Conservation (phyloP, 2,888 invertebrate genomes). For the Allophyes oxyacanthae region DNA sequence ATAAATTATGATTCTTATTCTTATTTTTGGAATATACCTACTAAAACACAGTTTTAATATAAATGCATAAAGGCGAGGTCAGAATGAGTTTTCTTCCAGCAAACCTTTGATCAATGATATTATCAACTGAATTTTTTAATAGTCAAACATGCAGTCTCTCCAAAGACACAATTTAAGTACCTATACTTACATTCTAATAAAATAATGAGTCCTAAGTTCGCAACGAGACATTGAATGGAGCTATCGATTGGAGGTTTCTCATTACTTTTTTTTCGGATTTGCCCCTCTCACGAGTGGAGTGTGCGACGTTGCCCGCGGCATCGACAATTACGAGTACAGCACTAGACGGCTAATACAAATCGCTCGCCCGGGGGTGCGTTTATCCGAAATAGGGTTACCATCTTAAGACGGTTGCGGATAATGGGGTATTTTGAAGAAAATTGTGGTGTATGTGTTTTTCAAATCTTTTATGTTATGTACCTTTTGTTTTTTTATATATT, state of each 20-base stretch:
- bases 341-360: conserved; percentile 88
- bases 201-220: conserved; percentile 53
- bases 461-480: conserved; percentile 4
- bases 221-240: conserved; percentile 57
- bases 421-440: conserved; percentile 37
- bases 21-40: too few species aligned
- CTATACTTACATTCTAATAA: conserved; percentile 32
- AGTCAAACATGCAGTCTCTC: not conserved
- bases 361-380: conserved; percentile 84
- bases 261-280: conserved; percentile 76
- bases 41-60: too few species aligned
- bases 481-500: too few species aligned
- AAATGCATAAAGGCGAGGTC: too few species aligned
- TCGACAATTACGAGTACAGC: conserved; percentile 87
- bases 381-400: conserved; percentile 72
- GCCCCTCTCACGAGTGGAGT: conserved; percentile 77
- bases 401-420: conserved; percentile 46
- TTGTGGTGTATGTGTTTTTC: conserved; percentile 43
- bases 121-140: too few species aligned
- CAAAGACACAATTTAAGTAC: not conserved
- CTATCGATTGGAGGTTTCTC: conserved; percentile 70
- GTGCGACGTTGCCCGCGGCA: conserved; percentile 80
- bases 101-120: too few species aligned
- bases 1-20: too few species aligned
- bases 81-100: too few species aligned